A percentile compares a stretch with the other conserved stretches of the same genome.
Evolutionary conservation across 2,888 invertebrate genomes (phyloP).

Genomic region (Drosophila setosimentum): DNA sequence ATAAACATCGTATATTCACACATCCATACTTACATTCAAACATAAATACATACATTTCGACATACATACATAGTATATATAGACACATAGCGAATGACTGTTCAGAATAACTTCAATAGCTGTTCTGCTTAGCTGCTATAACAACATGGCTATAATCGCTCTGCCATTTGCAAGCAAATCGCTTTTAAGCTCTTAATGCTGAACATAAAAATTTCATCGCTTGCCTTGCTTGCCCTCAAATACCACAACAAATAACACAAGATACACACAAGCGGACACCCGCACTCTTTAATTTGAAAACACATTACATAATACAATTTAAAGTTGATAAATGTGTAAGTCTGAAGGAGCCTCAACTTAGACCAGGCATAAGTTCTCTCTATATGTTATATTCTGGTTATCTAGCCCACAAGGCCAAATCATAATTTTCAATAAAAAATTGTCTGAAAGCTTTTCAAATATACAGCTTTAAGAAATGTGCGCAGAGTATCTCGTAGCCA

Average conservation of each 20-base stretch:
- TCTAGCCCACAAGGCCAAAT: neutral
- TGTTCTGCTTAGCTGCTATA: conserved; percentile 39
- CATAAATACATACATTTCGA: neutral
- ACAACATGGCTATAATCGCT: conserved; percentile 57
- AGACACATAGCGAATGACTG: conserved; percentile 13
- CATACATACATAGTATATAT: neutral
- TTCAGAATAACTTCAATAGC: conserved; percentile 35
- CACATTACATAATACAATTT: conserved; percentile 57
- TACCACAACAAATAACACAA: conserved; percentile 5
- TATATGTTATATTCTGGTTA: neutral
- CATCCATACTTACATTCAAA: neutral
- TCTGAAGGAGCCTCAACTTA: conserved; percentile 64
- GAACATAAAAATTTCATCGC: conserved; percentile 32
- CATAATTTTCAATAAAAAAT: too few species aligned
- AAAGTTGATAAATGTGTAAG: conserved; percentile 70
- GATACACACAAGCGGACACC: conserved; percentile 9
- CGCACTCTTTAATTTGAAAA: conserved; percentile 17
- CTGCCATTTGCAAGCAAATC: conserved; percentile 58
- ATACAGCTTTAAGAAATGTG: neutral
- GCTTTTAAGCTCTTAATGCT: conserved; percentile 65
- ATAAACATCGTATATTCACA: neutral
- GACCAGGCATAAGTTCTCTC: conserved; percentile 30
- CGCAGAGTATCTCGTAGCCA: neutral
- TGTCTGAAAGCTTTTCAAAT: neutral
- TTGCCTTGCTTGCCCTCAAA: conserved; percentile 13